Conservation (phyloP, 1,140 invertebrate genomes). For the Micrasema longulum region DNA sequence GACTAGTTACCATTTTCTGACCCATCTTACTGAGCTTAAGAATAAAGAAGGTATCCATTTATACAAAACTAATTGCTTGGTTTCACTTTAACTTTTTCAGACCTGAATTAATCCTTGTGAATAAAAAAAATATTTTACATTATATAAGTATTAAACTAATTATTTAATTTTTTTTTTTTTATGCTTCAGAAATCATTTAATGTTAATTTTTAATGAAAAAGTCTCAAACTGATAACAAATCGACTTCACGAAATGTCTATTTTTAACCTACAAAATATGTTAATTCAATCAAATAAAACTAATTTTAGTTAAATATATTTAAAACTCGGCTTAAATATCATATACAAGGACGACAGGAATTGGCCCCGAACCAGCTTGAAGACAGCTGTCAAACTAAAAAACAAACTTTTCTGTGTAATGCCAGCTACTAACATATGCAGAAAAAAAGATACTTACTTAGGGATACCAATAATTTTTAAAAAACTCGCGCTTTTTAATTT, state of each 20-base stretch:
- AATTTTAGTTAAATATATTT: background rate
- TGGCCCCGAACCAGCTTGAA: background rate
- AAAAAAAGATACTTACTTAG: background rate
- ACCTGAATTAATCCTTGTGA: too few relatives aligned
- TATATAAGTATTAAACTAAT: background rate
- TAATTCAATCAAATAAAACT: background rate
- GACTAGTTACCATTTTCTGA: background rate
- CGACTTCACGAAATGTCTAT: background rate
- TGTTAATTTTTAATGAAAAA: background rate
- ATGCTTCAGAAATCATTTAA: background rate
- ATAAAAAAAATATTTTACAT: background rate
- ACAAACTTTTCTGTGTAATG: too few relatives aligned
- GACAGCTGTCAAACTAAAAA: too few relatives aligned
- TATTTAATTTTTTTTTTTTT: constrained; percentile 5
- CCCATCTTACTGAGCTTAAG: background rate
- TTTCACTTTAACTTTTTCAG: too few relatives aligned
- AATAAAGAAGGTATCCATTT: background rate
- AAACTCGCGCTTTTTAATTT: background rate
- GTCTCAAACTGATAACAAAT: background rate
- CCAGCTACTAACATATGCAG: background rate
- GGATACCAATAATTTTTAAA: background rate
- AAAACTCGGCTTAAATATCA: too few relatives aligned
- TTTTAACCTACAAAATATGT: background rate
- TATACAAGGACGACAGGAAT: too few relatives aligned
- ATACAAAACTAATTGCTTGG: too few relatives aligned